Evolutionary conservation across 2,113 vertebrate genomes (phyloP), one percentile per base, ranked within the genome.

Genomic region (Elephas maximus): DNA sequence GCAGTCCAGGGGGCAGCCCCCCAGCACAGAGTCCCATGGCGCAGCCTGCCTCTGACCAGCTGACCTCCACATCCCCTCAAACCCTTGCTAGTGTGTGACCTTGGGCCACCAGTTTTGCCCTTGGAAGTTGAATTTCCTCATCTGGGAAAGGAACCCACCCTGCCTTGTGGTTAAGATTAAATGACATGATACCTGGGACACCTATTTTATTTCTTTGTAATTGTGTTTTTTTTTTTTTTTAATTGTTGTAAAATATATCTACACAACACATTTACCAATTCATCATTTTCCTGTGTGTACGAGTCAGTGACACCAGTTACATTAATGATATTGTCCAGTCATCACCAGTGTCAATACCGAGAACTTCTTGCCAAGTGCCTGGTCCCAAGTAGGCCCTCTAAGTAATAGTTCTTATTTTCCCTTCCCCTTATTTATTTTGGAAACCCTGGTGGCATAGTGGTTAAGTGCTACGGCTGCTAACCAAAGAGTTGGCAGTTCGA

Each of bases 331-430:
- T 73, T 2, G 33, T 73, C 11, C 33, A 71, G 67, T n/a, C 28
- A 14, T 37, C 15, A 7, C 33, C n/a, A 18, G 33, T 73, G 33
- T 37, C 33, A 73, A 74, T 76, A 11, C 41, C 5, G 0, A 7
- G 18, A 69, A 65, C 62, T 30, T 85, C 33, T 82, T 57, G 20
- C 76, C 69, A 5, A 71, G 83, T 48, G 15, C 41, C 71, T 30
- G 44, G 69, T n/a, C 37, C 37, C 48, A 63, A 57, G 33, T 6
- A 41, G 69, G n/a, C 8, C 62, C 15, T 77, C 53, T 30, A 71
- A 81, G 45, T 45, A 67, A 81, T n/a, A 37, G 73, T 81, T 78
- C 83, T 91, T 62, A 48, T 73, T 93, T 94, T 83, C 83, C 48
- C 44, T 87, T 92, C 24, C 21, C 53, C 45, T 83, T 69, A 71